These are phyloP conservation scores for Anabas testudineus DNA, from an alignment of 2,797 vertebrate species.

Conservation along the genomic window DNA sequence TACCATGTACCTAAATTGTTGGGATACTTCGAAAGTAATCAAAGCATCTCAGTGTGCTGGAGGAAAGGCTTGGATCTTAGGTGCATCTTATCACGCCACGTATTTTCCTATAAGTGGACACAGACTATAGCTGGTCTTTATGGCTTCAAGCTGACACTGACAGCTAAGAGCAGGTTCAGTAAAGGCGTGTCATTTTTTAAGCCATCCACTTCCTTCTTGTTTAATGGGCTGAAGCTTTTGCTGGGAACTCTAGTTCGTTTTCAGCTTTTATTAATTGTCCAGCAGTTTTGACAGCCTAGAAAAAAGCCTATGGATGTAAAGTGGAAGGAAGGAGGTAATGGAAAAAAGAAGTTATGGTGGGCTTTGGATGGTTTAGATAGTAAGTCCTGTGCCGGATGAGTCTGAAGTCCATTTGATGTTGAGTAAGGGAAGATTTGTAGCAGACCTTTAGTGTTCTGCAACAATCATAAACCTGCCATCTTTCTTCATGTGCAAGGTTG, in stretches of 20 bases:
- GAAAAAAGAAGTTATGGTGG: slow-evolving; percentile 54
- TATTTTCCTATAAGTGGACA: slow-evolving; percentile 36
- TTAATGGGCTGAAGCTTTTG: slow-evolving; percentile 66
- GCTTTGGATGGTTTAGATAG: slow-evolving; percentile 74
- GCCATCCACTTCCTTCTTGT: slow-evolving; percentile 60
- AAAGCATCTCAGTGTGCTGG: background rate
- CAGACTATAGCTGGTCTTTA: slow-evolving; percentile 18
- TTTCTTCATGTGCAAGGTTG: slow-evolving; percentile 39
- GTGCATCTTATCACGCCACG: slow-evolving; percentile 20
- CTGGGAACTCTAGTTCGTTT: slow-evolving; percentile 57
- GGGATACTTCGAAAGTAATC: background rate
- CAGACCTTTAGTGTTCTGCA: slow-evolving; percentile 52
- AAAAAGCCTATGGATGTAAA: slow-evolving; percentile 69
- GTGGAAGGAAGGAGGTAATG: slow-evolving; percentile 60
- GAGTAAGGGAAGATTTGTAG: slow-evolving; percentile 70
- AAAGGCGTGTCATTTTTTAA: slow-evolving; percentile 73
- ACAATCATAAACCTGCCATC: slow-evolving; percentile 63
- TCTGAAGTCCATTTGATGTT: slow-evolving; percentile 66
- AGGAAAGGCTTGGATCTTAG: background rate
- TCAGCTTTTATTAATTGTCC: slow-evolving; percentile 67
- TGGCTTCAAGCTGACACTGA: slow-evolving; percentile 46
- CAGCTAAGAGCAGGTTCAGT: slow-evolving; percentile 49
- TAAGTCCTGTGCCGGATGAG: slow-evolving; percentile 66
- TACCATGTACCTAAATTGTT: slow-evolving; percentile 10
- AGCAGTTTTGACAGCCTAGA: slow-evolving; percentile 69